phyloP scores from a whole-genome alignment of 1,140 invertebrate species.

The Bathynomus jamesi region DNA sequence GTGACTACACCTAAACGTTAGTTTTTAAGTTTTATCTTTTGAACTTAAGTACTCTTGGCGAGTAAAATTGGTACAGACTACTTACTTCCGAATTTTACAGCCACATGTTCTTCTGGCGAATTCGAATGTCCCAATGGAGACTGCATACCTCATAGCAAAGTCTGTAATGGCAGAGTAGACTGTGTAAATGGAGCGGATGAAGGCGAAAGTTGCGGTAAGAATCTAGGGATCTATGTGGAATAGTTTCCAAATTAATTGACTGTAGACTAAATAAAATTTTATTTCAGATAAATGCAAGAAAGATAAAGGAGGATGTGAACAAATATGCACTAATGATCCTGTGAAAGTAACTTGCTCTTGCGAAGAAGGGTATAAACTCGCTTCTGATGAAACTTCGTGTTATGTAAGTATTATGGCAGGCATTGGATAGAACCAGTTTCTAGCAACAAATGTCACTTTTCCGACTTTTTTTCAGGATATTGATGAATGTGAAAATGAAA shows the following conservation, averaged over 20 bases:
- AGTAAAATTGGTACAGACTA: not conserved
- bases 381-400: not conserved
- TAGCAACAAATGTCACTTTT: not conserved
- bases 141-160: not conserved
- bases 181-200: not conserved
- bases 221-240: not conserved
- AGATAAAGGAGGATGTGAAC: not conserved
- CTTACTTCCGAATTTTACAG: not conserved
- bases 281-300: not conserved
- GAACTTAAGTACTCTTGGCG: not conserved
- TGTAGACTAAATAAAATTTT: not conserved
- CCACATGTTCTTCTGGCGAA: slow-evolving; percentile 54
- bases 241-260: not conserved
- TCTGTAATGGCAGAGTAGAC: not conserved
- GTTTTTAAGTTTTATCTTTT: not conserved
- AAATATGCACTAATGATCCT: not conserved
- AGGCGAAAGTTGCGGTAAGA: not conserved
- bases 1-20: not conserved
- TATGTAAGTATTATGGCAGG: not conserved
- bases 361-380: not conserved
- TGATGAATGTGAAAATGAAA: not conserved
- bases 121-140: not conserved
- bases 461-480: not conserved
- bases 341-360: not conserved
- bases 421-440: not conserved